Evolutionary conservation across 2,888 invertebrate genomes (phyloP), one percentile per base, ranked within the genome.

Genomic region (Heliconius erato): DNA sequence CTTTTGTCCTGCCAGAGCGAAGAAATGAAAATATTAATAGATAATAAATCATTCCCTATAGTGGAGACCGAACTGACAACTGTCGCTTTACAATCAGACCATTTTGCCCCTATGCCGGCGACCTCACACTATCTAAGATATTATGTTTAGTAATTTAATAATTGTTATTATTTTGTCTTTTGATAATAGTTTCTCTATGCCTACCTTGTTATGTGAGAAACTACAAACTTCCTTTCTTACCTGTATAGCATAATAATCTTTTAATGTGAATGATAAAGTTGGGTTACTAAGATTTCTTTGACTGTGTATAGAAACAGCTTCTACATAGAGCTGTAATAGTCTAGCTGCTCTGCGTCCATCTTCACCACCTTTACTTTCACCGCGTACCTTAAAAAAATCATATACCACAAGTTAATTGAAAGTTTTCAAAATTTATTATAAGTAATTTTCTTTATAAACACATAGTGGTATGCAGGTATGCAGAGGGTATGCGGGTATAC

Each of bases 201-300:
- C 11, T 35, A 35, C 9, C n/a, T 63, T 63, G 63, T n/a, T 54
- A 54, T 6, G 23, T 0, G 0, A n/a, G n/a, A 63, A 63, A 9
- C 11, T 65, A 44, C 11, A 40, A 49, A 5, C 44, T n/a, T n/a
- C n/a, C 67, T 80, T 35, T 23, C 16, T 72, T 88, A 97, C 97
- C 95, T 97, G 97, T 85, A 98, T 97, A 49, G 97, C 97, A 90
- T 97, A 97, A 89, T 98, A 97, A 92, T 98, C 98, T 88, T 97
- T 97, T 82, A 97, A 94, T 77, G 97, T 97, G 87, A 98, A 97
- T 9, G 96, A 95, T 71, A 96, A 90, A 6, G 95, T 94, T 2
- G 96, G 96, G 87, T 97, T 96, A 82, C 96, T 96, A 63, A 97
- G 95, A 85, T 97, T 97, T 89, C 97, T 98, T 80, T 97, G 97